Evolutionary conservation across 2,888 invertebrate species (phyloP), one percentile per base, ranked within the genome.

Genomic region (Linyphia triangularis): DNA sequence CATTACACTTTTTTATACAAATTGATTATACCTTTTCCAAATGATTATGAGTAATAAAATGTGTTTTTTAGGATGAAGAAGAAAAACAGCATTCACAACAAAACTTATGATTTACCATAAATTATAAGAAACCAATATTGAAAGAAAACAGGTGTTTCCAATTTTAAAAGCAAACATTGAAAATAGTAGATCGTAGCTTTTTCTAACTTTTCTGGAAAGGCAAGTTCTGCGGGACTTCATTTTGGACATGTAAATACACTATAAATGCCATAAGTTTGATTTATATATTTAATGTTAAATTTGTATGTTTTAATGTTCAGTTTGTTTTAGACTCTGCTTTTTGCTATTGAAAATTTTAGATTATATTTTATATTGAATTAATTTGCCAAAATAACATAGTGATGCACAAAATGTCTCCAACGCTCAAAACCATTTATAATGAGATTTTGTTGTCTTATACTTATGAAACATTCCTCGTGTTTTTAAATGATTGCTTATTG

Each of bases 81-180:
- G 81, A 82, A 37, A 70, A 82, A 26, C 51, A 24, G 7, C 81
- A 82, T 59, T 69, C 81, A n/a, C 81, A 81, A 70, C 81, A 59
- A 26, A 70, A 82, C 51, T 70, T 57, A 37, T 82, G 81, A 82
- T 82, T 40, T 28, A 63, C 13, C n/a, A 1, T 51, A 51, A 51
- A 51, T 16, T 16, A 51, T 16, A 40, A 10, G 24, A 40, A 28
- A 22, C 22, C 22, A 59, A 33, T 61, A 7, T 73, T 73, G 40
- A 57, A 59, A 61, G 33, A 33, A 77, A 77, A 77, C 28, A 63
- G 19, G 16, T 40, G 67, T 67, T 79, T 67, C 63, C 28, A 79
- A 40, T 67, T 43, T 77, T 37, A 30, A 30, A 61, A 33, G 13
- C 30, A 7, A 30, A 40, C 63, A 30, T 37, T 63, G 40, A 5